These are phyloP conservation scores for Poicephalus gulielmi DNA, from an alignment of 2,113 vertebrate genomes.

Conservation along the genomic window DNA sequence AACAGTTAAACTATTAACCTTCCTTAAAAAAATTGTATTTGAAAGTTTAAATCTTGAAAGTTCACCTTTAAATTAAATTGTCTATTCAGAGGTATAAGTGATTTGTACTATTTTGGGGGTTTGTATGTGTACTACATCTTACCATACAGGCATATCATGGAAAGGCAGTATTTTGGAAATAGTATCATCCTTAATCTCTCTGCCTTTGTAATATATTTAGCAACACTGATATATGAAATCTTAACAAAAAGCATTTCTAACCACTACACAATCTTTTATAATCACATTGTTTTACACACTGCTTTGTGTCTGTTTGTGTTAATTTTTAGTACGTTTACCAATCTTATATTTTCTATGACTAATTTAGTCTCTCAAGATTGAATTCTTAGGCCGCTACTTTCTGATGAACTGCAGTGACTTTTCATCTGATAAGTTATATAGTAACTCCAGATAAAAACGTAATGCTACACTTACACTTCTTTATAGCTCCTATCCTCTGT, in stretches of 20 bases:
- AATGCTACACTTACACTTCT: neutral
- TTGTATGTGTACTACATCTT: neutral
- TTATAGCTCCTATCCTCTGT: slow-evolving; percentile 9
- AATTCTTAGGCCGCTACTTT: neutral
- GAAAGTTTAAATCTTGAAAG: neutral
- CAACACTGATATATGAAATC: neutral
- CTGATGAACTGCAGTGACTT: neutral
- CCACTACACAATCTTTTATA: neutral
- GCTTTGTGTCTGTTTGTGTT: neutral
- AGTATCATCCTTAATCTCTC: neutral
- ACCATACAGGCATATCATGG: neutral
- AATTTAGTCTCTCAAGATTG: neutral
- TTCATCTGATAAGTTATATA: slow-evolving; percentile 9
- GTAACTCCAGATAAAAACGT: slow-evolving; percentile 8
- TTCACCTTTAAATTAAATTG: neutral
- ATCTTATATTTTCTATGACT: neutral
- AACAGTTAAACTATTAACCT: neutral
- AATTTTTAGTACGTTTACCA: neutral
- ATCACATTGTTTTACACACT: neutral
- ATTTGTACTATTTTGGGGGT: accelerated
- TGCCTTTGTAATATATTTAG: neutral
- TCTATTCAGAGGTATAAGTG: neutral
- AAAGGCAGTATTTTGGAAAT: neutral
- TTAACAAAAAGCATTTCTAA: neutral
- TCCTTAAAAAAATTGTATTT: neutral